phyloP scores from a whole-genome alignment of 2,888 invertebrate genomes.

The Sinhomidia bicolor region DNA sequence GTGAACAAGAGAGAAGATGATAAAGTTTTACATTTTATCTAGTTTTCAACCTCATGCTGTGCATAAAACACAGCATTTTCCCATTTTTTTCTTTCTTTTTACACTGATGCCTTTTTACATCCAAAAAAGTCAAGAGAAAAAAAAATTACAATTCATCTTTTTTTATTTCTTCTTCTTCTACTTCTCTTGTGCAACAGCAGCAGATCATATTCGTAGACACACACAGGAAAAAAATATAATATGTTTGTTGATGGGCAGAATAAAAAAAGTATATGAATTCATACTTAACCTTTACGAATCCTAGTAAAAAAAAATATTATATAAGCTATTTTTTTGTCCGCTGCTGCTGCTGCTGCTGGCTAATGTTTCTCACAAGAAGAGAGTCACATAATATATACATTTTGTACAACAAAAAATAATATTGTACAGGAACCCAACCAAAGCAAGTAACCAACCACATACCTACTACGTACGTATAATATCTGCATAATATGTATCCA shows the following conservation, averaged over 20 bases:
- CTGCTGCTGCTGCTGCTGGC: too few species aligned
- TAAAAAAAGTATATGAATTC: conserved; percentile 1
- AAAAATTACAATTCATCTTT: conserved; percentile 3
- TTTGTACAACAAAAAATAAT: too few species aligned
- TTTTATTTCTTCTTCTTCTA: not conserved
- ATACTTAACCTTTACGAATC: conserved; percentile 18
- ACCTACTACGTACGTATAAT: not conserved
- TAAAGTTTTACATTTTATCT: conserved; percentile 41
- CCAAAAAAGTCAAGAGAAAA: conserved; percentile 34
- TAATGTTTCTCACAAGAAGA: conserved; percentile 24
- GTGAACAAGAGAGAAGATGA: not conserved
- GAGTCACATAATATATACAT: not conserved
- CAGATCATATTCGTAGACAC: not conserved
- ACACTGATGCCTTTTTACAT: conserved; percentile 48
- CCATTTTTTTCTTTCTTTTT: not conserved
- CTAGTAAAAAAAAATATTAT: not conserved
- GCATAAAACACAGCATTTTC: conserved; percentile 47
- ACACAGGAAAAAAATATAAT: not conserved
- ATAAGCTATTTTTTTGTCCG: not conserved
- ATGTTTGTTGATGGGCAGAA: conserved; percentile 6
- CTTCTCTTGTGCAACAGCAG: not conserved
- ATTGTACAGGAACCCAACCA: too few species aligned
- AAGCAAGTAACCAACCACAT: too few species aligned
- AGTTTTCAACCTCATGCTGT: conserved; percentile 54
- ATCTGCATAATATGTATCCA: not conserved